phyloP scores from a whole-genome alignment of 2,888 invertebrate species.

The Drosophila anceps region DNA sequence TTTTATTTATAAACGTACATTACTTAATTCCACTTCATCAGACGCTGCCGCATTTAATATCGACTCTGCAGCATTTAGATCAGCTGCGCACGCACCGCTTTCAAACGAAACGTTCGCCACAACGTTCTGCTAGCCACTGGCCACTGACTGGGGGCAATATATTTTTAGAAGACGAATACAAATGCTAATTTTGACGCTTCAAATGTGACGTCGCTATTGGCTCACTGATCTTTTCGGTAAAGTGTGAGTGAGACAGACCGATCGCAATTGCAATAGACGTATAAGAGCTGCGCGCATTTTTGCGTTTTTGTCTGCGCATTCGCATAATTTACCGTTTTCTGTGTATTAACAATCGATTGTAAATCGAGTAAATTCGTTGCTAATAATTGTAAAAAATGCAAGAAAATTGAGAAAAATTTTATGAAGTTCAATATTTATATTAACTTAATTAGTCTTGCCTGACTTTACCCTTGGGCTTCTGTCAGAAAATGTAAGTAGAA shows the following conservation, averaged over 20 bases:
- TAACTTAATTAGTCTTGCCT: not conserved
- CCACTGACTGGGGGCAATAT: conserved; percentile 51
- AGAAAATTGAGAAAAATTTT: not conserved
- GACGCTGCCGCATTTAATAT: conserved; percentile 52
- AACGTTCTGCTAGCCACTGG: conserved; percentile 63
- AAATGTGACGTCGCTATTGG: conserved; percentile 71
- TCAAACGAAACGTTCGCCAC: conserved; percentile 52
- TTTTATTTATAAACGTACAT: conserved; percentile 75
- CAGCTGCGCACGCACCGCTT: conserved; percentile 22
- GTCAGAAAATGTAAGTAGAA: too few relatives aligned
- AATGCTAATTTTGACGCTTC: conserved; percentile 69
- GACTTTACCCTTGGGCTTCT: too few relatives aligned
- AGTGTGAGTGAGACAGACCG: not conserved
- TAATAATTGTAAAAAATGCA: not conserved
- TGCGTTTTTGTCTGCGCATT: not conserved
- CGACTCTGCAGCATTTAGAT: conserved; percentile 43
- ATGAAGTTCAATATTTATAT: not conserved
- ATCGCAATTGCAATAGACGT: not conserved
- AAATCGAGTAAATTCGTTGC: not conserved
- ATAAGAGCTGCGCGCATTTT: conserved; percentile 10
- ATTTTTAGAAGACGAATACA: conserved; percentile 64
- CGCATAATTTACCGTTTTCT: conserved; percentile 17
- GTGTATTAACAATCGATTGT: not conserved
- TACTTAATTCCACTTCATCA: conserved; percentile 63
- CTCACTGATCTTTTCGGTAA: conserved; percentile 34